Evolutionary conservation across 2,797 vertebrate species (phyloP), one percentile per base, ranked within the genome.

Genomic region (Bradypodion ventrale): DNA sequence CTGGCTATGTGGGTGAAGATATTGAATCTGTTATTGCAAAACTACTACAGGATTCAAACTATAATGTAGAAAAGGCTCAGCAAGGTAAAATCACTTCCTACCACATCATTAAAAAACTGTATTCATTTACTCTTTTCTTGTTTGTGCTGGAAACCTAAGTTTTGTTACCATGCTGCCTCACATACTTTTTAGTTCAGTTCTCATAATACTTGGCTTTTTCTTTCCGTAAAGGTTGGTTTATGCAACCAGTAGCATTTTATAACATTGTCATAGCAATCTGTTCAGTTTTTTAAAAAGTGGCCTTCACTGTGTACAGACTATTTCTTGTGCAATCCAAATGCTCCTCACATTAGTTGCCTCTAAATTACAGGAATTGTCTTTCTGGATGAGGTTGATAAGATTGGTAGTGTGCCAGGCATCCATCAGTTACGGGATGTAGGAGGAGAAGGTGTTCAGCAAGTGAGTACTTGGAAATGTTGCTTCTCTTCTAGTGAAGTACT

Each of bases 361-460:
- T 89, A 23, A 86, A 70, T 93, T 90, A 32, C 93, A 99, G 98
- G 98, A 88, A 99, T 99, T 87, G 99, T 99, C 93, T 99, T 99
- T 92, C 96, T 99, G 97, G 99, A 99, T 83, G 99, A 99, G 96
- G 98, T 99, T 80, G 99, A 99, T 94, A 99, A 99, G 96, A 99
- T 99, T 92, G 98, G 99, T 95, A 99, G 99, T 0, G 99, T 99
- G 89, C 99, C 99, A 86, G 99, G 99, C 83, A 99, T 99, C 93
- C 98, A 99, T 95, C 99, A 99, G 93, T 95, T 99, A 87, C 96
- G 99, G 93, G 99, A 99, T 80, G 98, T 99, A 37, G 98, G 99
- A 87, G 99, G 99, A 95, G 99, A 99, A 94, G 99, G 99, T 74
- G 99, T 99, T 89, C 99, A 99, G 93, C 99, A 99, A 97, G 99